These are phyloP conservation scores for Hypotaenidia okinawae DNA, from an alignment of 2,797 vertebrate species.

Conservation along the genomic window DNA sequence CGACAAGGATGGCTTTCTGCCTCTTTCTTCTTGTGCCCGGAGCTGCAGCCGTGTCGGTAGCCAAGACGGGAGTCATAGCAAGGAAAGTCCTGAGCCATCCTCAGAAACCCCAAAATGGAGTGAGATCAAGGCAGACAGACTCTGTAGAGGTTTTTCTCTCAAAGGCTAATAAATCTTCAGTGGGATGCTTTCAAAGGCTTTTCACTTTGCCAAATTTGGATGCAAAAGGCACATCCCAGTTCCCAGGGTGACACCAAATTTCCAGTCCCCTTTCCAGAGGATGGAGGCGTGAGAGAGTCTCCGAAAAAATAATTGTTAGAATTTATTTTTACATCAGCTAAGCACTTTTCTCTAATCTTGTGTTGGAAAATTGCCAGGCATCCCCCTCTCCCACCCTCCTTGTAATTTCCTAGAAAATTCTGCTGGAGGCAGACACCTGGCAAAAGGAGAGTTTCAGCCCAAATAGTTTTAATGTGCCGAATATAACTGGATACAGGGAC, in stretches of 20 bases:
- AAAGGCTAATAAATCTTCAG: slow-evolving; percentile 44
- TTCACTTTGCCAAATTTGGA: slow-evolving; percentile 7
- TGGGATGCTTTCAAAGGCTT: slow-evolving; percentile 6
- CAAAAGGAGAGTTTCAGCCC: neutral
- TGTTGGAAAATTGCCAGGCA: neutral
- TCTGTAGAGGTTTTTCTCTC: slow-evolving; percentile 31
- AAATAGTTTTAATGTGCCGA: neutral
- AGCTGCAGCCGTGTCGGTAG: accelerated
- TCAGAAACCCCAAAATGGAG: neutral
- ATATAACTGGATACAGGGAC: neutral
- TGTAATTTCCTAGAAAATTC: slow-evolving; percentile 37
- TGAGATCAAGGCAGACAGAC: neutral
- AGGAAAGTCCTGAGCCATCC: neutral
- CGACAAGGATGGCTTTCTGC: neutral
- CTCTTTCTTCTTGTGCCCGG: neutral
- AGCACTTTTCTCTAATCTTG: slow-evolving; percentile 55
- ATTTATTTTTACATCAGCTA: slow-evolving; percentile 13
- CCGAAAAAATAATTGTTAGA: neutral
- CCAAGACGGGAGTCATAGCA: neutral
- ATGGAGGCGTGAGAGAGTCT: neutral
- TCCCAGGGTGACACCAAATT: slow-evolving; percentile 45
- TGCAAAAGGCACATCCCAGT: slow-evolving; percentile 8
- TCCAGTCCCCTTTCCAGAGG: slow-evolving; percentile 38
- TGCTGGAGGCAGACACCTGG: slow-evolving; percentile 42
- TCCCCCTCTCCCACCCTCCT: slow-evolving; percentile 1